Percentiles rank a stretch among this genome's conserved stretches.
Conservation (phyloP, 2,888 invertebrate genomes). For the Schizaphis graminum region DNA sequence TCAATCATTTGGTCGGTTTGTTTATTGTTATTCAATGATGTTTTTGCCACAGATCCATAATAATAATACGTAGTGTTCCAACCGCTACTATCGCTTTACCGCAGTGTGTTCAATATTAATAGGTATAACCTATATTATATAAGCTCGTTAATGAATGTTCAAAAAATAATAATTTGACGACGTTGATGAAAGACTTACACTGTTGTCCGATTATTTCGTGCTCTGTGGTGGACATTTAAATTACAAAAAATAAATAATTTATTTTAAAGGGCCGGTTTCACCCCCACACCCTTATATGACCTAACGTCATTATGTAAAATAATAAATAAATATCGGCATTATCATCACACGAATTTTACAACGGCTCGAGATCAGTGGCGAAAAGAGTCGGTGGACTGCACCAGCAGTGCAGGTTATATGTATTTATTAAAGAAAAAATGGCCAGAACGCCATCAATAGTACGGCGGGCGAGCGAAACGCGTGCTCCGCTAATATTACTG, state of each 20-base stretch:
- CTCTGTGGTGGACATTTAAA: not conserved
- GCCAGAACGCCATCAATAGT: not conserved
- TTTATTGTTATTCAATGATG: constrained; percentile 5
- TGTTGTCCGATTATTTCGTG: not conserved
- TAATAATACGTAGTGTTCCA: not conserved
- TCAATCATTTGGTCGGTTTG: not conserved
- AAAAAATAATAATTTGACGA: not conserved
- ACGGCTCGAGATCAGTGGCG: not conserved
- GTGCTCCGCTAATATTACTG: constrained; percentile 12
- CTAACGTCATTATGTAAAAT: not conserved
- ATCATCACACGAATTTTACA: not conserved
- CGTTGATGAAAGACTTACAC: not conserved
- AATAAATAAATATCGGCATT: not conserved
- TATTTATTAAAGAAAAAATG: not conserved
- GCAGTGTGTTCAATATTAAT: not conserved
- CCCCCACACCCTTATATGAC: not conserved
- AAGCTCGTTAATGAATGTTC: not conserved
- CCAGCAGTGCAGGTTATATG: not conserved
- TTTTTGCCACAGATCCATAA: not conserved
- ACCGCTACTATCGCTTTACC: not conserved
- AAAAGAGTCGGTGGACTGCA: not conserved
- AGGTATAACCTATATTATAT: not conserved
- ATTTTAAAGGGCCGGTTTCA: not conserved
- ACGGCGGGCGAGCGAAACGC: not conserved
- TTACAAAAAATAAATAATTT: not conserved